Evolutionary conservation across 1,140 invertebrate species (phyloP), one percentile per base, ranked within the genome.

Genomic region (Zelostemma sp.): DNA sequence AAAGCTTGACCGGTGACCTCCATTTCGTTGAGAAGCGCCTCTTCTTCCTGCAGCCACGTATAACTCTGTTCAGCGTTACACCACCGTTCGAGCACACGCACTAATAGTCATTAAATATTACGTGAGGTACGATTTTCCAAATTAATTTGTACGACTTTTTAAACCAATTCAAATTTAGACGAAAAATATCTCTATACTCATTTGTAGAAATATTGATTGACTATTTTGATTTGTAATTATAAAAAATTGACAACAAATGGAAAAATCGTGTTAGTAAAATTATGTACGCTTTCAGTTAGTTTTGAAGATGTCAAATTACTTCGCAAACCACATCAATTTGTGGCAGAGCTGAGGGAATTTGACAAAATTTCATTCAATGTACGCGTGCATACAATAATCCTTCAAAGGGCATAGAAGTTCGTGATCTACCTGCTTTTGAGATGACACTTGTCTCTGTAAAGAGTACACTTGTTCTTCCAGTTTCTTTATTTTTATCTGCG

Each of bases 1-100:
- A 98, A 99, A 0, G 98, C 98, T 85, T 98, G 97, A 0, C 97
- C 97, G 0, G 97, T 99, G 0, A 99, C 96, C 83, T 99, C 98
- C 95, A 99, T 98, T 85, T 99, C 98, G 79, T 97, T 98, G 1
- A 99, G 86, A 49, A 99, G 85, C 1, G 97, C 96, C 81, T 99
- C 97, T 84, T 99, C 98, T 82, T 99, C 97, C 91, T 95, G 80
- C 64, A 85, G 66, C 81, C 81, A 83, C 64, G 81, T 75, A 77
- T 74, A 82, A 75, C 82, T 83, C 82, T 85, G 77, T 85, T 85
- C 75, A 85, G 77, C 72, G 73, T 84, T 83, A 84, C 71, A 77
- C 75, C 68, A 77, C 79, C 74, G 81, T 80, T 81, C 83, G 72
- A 78, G 59, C 47, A 65, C 38, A 75, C 19, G 56, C 65, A 66